Evolutionary conservation across 2,113 vertebrate species (phyloP).

Genomic region (Ageneiosus marmoratus): DNA sequence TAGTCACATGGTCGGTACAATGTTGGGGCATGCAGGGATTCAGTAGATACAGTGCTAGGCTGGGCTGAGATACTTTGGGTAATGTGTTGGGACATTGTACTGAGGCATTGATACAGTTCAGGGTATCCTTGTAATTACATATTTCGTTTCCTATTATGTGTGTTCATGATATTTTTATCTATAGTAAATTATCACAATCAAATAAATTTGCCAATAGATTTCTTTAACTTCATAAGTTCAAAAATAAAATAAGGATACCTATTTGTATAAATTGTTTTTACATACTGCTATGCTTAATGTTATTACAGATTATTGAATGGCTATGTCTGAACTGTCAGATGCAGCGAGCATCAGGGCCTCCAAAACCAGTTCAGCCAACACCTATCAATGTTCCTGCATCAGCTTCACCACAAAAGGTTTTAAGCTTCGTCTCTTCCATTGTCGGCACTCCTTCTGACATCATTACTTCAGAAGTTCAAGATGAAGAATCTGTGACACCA

Average conservation of each 20-base stretch:
- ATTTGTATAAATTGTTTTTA: not conserved
- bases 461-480: constrained; percentile 46
- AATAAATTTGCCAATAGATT: not conserved
- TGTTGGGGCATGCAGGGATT: not conserved
- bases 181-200: not conserved
- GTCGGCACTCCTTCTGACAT: constrained; percentile 49
- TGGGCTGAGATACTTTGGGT: not conserved
- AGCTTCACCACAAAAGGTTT: constrained; percentile 63
- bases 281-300: not conserved
- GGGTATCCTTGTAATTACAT: not conserved
- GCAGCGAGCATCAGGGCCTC: constrained; percentile 72
- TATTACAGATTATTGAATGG: constrained; percentile 80
- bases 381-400: not conserved
- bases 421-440: constrained; percentile 51
- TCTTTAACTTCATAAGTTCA: not conserved
- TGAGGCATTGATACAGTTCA: not conserved
- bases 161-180: not conserved
- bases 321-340: constrained; percentile 87
- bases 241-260: not conserved
- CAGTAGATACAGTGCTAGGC: not conserved
- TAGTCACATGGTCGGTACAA: too few species aligned
- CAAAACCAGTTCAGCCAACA: constrained; percentile 57
- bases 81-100: not conserved
- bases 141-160: not conserved
- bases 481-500: constrained; percentile 43